Evolutionary conservation across 2,888 invertebrate genomes (phyloP), one percentile per base, ranked within the genome.

Genomic region (Toxonevra muliebris): DNA sequence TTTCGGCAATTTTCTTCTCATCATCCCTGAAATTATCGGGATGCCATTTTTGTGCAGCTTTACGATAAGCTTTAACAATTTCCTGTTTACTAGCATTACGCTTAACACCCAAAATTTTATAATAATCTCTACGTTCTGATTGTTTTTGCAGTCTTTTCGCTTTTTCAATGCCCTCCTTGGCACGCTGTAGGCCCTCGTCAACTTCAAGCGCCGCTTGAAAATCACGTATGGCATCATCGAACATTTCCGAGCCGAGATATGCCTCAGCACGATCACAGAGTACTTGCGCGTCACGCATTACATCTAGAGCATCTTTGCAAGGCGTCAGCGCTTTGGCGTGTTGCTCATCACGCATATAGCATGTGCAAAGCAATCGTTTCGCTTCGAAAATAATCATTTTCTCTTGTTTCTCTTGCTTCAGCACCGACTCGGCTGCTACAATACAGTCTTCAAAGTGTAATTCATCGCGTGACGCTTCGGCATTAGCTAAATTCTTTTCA

Each of bases 11-110:
- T 82, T 96, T 94, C 87, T 98, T 98, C 83, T 96, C 95, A 71
- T 94, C 93, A 12, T 91, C 93, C 61, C 88, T 89, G 86, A 92
- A 98, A 86, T 94, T 96, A 86, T 99, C 99, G 0, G 99, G 99
- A 87, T 99, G 99, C 98, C 98, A 99, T 85, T 97, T 94, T 86
- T 96, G 96, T 13, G 99, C 99, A 62, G 95, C 90, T 87, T 96
- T 96, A 74, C 98, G 90, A 86, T 99, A 99, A 17, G 97, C 98
- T 87, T 98, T 98, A 13, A 91, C 88, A 54, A 99, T 95, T 84
- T 98, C 96, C 80, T 92, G 92, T 86, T 99, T 99, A 60, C 88
- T 91, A 2, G 99, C 98, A 62, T 90, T 91, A 80, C 96, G 89
- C 81, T 93, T 93, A 1, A 99, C 97, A 13, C 92, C 94, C 41